These are phyloP conservation scores for Oppia nitens DNA, from an alignment of 1,140 invertebrate genomes.

Conservation along the genomic window DNA sequence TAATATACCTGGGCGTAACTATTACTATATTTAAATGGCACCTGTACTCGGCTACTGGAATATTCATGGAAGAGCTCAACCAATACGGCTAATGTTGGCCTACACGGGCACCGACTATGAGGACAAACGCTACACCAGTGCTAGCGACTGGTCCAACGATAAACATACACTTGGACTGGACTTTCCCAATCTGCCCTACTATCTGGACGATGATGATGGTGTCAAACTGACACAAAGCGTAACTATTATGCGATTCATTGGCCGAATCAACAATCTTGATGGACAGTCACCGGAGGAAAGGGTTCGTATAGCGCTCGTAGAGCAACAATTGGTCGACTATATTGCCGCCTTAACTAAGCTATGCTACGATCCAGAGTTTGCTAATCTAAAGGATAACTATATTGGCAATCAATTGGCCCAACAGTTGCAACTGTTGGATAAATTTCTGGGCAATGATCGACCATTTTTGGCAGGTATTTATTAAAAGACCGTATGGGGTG, in stretches of 20 bases:
- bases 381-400: constrained; percentile 20
- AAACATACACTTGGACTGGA: too few relatives aligned
- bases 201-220: constrained; percentile 22
- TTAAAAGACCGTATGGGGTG: background rate
- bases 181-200: constrained; percentile 24
- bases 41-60: too few relatives aligned
- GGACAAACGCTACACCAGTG: constrained; percentile 33
- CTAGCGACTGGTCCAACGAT: too few relatives aligned
- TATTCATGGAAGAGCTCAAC: too few relatives aligned
- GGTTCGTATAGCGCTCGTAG: constrained; percentile 30
- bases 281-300: constrained; percentile 31
- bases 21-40: too few relatives aligned
- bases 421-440: constrained; percentile 26
- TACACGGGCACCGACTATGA: constrained; percentile 49
- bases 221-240: constrained; percentile 28
- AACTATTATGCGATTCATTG: constrained; percentile 36
- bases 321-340: constrained; percentile 31
- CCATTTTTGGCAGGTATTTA: constrained; percentile 29
- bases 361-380: constrained; percentile 18
- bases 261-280: constrained; percentile 22
- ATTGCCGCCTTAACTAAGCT: constrained; percentile 26
- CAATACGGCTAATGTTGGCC: constrained; percentile 49
- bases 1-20: too few relatives aligned
- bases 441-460: constrained; percentile 28
- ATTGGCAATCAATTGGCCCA: constrained; percentile 22